These are phyloP conservation scores for Myotis findleyi DNA, from an alignment of 2,797 vertebrate species.

Conservation along the genomic window DNA sequence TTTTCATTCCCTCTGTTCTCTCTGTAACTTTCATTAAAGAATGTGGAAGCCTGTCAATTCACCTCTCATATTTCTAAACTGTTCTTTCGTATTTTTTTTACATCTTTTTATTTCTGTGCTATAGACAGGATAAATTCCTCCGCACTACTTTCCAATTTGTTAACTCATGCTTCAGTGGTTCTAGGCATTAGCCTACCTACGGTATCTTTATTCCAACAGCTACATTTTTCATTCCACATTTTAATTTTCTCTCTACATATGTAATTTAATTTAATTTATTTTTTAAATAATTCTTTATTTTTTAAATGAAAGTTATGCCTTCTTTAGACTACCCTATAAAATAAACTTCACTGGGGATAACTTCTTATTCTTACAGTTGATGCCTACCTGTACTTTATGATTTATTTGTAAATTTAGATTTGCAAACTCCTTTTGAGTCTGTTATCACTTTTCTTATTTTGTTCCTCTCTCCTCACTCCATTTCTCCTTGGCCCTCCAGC, in stretches of 20 bases:
- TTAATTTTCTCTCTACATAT: not conserved
- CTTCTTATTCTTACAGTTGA: not conserved
- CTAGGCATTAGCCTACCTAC: not conserved
- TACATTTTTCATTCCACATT: not conserved
- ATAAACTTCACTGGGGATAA: not conserved
- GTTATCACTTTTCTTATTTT: not conserved
- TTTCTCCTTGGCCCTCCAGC: not conserved
- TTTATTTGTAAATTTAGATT: not conserved
- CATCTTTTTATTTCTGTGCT: not conserved
- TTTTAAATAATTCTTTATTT: not conserved
- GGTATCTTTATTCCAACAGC: not conserved
- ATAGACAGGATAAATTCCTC: not conserved
- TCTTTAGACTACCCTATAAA: not conserved
- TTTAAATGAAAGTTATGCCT: not conserved
- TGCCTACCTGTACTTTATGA: not conserved
- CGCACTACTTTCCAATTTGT: not conserved
- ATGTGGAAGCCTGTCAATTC: not conserved
- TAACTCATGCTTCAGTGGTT: not conserved
- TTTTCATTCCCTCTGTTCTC: not conserved
- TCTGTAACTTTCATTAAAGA: conserved; percentile 7
- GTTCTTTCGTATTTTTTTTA: not conserved
- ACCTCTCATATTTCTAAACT: not conserved
- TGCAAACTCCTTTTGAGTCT: not conserved
- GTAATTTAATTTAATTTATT: not conserved
- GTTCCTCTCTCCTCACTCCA: not conserved